Percentiles rank a stretch among this genome's conserved stretches.
Evolutionary conservation across 2,888 invertebrate species (phyloP).

Genomic region (Dolichomitus sp.): DNA sequence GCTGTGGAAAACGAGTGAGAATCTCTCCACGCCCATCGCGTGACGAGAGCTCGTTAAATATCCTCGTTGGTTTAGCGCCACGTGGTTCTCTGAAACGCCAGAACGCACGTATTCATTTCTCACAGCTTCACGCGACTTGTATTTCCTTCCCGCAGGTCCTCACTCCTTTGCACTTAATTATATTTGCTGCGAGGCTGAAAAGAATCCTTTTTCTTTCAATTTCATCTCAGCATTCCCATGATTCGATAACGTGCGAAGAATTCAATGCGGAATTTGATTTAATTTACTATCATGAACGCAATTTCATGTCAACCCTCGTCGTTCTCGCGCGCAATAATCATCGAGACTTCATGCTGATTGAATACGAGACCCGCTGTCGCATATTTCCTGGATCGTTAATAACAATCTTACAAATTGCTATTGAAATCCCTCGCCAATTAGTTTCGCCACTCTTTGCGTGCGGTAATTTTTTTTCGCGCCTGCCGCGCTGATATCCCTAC

Average conservation of each 20-base stretch:
- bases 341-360: conserved; percentile 49
- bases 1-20: conserved; percentile 57
- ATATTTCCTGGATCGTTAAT: conserved; percentile 65
- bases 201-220: conserved; percentile 1
- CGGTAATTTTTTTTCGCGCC: conserved; percentile 23
- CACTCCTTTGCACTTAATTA: conserved; percentile 39
- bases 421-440: conserved; percentile 69
- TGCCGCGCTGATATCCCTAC: not conserved
- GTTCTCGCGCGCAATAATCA: conserved; percentile 47
- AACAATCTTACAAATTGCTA: conserved; percentile 68
- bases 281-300: conserved; percentile 60
- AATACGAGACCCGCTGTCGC: conserved; percentile 36
- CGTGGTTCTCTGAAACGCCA: conserved; percentile 56
- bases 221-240: not conserved
- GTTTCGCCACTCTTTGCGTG: conserved; percentile 53
- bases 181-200: conserved; percentile 44
- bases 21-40: conserved; percentile 82
- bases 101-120: conserved; percentile 53
- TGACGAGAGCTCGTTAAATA: conserved; percentile 82
- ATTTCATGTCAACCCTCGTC: conserved; percentile 67
- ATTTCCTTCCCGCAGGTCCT: conserved; percentile 25
- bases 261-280: conserved; percentile 63
- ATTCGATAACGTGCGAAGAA: conserved; percentile 46
- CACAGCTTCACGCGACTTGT: conserved; percentile 45
- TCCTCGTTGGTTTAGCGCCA: conserved; percentile 67